A percentile compares a stretch with the other conserved stretches of the same genome.
Conservation (phyloP, 2,888 invertebrate species). For the Steromphala cineraria region DNA sequence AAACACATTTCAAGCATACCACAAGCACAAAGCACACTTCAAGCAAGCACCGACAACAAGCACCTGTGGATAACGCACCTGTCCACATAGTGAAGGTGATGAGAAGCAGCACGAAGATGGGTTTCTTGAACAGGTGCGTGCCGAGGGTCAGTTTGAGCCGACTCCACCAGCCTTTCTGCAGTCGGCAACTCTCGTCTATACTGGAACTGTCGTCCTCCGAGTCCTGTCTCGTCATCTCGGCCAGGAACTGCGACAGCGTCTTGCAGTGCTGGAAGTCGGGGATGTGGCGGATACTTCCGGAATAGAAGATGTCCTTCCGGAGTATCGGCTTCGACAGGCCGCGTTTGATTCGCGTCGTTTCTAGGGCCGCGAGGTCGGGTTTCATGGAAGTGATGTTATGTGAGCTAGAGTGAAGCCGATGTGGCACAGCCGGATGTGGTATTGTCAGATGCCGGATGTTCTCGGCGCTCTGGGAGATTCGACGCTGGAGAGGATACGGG, state of each 20-base stretch:
- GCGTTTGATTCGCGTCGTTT: background rate
- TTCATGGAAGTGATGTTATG: background rate
- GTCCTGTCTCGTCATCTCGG: conserved; percentile 32
- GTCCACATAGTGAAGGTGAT: conserved; percentile 60
- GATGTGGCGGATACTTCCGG: conserved; percentile 83
- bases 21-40: too few relatives aligned
- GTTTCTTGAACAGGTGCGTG: conserved; percentile 47
- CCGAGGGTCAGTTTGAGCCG: conserved; percentile 21
- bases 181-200: background rate
- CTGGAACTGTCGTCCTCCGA: conserved; percentile 12
- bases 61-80: too few relatives aligned
- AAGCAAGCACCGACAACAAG: too few relatives aligned
- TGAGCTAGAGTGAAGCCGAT: background rate
- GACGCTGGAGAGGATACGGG: background rate
- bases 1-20: background rate
- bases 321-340: conserved; percentile 82
- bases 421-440: background rate
- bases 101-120: conserved; percentile 51
- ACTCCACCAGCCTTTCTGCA: background rate
- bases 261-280: conserved; percentile 60
- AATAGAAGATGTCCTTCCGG: conserved; percentile 91
- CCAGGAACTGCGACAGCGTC: conserved; percentile 33
- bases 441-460: conserved; percentile 2
- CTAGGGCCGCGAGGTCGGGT: background rate
- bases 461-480: conserved; percentile 27